Percentiles rank a stretch among this genome's conserved stretches.
phyloP scores from a whole-genome alignment of 2,797 vertebrate species.

The Microctenopoma stevenorrisi region DNA sequence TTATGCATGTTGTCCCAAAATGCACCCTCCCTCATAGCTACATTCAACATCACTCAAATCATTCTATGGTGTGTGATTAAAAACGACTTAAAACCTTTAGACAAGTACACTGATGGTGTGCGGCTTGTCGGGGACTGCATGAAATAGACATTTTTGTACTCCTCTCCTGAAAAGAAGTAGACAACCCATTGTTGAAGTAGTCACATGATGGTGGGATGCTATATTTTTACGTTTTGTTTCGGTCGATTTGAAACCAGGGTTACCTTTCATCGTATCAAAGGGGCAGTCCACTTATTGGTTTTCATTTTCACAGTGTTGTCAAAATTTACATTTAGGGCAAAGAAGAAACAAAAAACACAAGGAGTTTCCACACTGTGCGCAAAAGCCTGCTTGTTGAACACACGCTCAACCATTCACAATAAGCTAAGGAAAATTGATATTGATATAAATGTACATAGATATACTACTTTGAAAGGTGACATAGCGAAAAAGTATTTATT shows the following conservation, averaged over 20 bases:
- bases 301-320: slow-evolving; percentile 62
- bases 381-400: slow-evolving; percentile 78
- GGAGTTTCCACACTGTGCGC: slow-evolving; percentile 74
- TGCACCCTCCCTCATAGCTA: slow-evolving; percentile 57
- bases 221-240: slow-evolving; percentile 51
- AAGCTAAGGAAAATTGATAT: slow-evolving; percentile 83
- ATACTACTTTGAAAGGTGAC: slow-evolving; percentile 86
- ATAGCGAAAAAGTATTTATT: slow-evolving; percentile 96
- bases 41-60: slow-evolving; percentile 72
- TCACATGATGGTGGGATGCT: slow-evolving; percentile 69
- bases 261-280: slow-evolving; percentile 67
- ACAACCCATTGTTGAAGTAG: slow-evolving; percentile 73
- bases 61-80: slow-evolving; percentile 71
- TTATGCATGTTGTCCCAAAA: slow-evolving; percentile 77
- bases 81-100: slow-evolving; percentile 62
- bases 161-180: slow-evolving; percentile 64
- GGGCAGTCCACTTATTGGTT: slow-evolving; percentile 23
- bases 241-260: slow-evolving; percentile 64
- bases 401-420: slow-evolving; percentile 80
- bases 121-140: slow-evolving; percentile 81
- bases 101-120: slow-evolving; percentile 62
- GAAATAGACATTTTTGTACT: slow-evolving; percentile 78
- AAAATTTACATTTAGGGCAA: slow-evolving; percentile 65
- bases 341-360: slow-evolving; percentile 24
- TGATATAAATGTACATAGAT: slow-evolving; percentile 88